phyloP scores from a whole-genome alignment of 2,797 vertebrate genomes.

The Valencia hispanica region DNA sequence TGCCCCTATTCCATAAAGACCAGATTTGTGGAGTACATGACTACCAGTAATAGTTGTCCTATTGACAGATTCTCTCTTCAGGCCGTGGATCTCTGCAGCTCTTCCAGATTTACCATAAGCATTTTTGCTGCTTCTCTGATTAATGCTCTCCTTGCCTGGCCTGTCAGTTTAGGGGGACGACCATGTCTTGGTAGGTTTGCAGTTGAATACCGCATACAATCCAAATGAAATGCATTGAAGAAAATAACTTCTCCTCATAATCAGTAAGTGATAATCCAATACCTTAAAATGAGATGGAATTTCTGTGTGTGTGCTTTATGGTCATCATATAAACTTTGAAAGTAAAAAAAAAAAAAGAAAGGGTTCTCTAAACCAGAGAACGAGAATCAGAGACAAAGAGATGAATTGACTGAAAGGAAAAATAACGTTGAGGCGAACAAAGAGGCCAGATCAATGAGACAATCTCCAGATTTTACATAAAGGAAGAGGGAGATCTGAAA shows the following conservation, averaged over 20 bases:
- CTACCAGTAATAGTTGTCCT: no score
- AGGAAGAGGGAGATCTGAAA: slow-evolving; percentile 71
- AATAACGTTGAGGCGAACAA: slow-evolving; percentile 36
- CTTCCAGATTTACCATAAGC: background rate
- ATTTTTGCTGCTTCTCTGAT: background rate
- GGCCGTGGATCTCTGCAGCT: no score
- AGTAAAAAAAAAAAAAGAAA: slow-evolving; percentile 8
- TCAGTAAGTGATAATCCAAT: slow-evolving; percentile 28
- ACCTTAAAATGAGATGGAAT: slow-evolving; percentile 47
- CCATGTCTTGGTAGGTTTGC: background rate
- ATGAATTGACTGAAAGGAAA: slow-evolving; percentile 50
- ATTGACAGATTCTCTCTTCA: no score
- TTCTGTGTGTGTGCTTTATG: slow-evolving; percentile 28
- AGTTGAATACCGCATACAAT: background rate
- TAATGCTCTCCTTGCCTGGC: background rate
- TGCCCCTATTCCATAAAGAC: background rate
- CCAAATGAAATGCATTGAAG: background rate
- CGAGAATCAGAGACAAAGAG: slow-evolving; percentile 58
- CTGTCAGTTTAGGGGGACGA: background rate
- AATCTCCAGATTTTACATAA: slow-evolving; percentile 71
- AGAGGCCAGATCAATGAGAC: slow-evolving; percentile 65
- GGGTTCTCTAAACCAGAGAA: slow-evolving; percentile 27
- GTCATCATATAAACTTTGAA: slow-evolving; percentile 52
- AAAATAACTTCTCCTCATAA: slow-evolving; percentile 14
- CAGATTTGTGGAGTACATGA: background rate